Evolutionary conservation across 2,797 vertebrate genomes (phyloP).

Genomic region (Phrynocephalus forsythii): DNA sequence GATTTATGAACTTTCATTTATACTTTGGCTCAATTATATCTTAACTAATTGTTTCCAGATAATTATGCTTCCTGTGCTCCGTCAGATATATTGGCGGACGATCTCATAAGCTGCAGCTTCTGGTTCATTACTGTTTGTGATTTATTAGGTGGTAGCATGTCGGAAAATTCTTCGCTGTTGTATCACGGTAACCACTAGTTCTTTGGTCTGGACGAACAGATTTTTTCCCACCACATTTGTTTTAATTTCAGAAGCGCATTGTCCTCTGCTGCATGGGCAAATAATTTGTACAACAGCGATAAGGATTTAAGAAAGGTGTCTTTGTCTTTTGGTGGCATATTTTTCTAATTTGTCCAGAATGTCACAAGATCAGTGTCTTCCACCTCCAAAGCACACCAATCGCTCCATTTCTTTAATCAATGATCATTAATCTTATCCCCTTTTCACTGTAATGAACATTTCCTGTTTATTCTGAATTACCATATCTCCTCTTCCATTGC

Average conservation of each 20-base stretch:
- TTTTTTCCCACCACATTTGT: slow-evolving; percentile 36
- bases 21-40: slow-evolving; percentile 40
- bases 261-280: slow-evolving; percentile 57
- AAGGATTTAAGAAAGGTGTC: slow-evolving; percentile 23
- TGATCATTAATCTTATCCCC: slow-evolving; percentile 50
- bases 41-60: slow-evolving; percentile 42
- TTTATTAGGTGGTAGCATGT: slow-evolving; percentile 44
- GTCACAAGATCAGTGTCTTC: slow-evolving; percentile 27
- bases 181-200: slow-evolving; percentile 49
- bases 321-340: slow-evolving; percentile 45
- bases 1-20: slow-evolving; percentile 50
- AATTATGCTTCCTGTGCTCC: slow-evolving; percentile 38
- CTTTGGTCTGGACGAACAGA: slow-evolving; percentile 23
- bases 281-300: slow-evolving; percentile 33
- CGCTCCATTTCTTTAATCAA: slow-evolving; percentile 47
- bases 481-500: slow-evolving; percentile 38
- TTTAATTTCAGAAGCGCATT: slow-evolving; percentile 56
- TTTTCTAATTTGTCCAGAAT: slow-evolving; percentile 50
- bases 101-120: slow-evolving; percentile 29
- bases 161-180: slow-evolving; percentile 17
- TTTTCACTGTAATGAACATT: slow-evolving; percentile 44
- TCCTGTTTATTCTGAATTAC: slow-evolving; percentile 28
- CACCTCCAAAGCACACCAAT: neutral
- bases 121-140: slow-evolving; percentile 37
- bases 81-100: slow-evolving; percentile 42